Evolutionary conservation across 2,888 invertebrate genomes (phyloP), one percentile per base, ranked within the genome.

Genomic region (Nemotelus nigrinus): DNA sequence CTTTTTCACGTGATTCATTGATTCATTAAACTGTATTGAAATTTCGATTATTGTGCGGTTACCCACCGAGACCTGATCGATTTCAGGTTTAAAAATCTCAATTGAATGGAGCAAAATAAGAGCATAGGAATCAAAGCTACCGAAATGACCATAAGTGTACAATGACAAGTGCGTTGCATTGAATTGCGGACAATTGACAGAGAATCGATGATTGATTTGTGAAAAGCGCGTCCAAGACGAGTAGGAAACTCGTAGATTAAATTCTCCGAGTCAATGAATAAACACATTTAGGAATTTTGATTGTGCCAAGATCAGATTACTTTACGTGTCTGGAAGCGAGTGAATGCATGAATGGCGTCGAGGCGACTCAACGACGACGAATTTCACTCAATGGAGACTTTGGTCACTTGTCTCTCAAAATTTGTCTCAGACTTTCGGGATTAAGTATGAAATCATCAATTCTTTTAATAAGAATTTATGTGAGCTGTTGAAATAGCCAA

Each of bases 11-110:
- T 47, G 70, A 70, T 70, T 60, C 74, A 63, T 74, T 74, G 74
- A 74, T 74, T 74, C 74, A 74, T 74, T 74, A 74, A 70, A 74
- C 63, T 74, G 74, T 74, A 74, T 74, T 74, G 74, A 74, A 63
- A 74, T 25, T 39, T 48, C 48, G 63, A 74, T 60, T 63, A 74
- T 74, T 74, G 74, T 74, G 47, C 60, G 45, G 60, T 60, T 74
- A 55, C 55, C 55, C 53, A 70, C 55, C 43, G 53, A 55, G 55
- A 41, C 47, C 7, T 10, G 25, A 43, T 70, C 70, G 44, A 70
- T 70, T 43, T 25, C 25, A 25, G 25, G 70, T 44, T 5, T 70
- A 41, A 5, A 70, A 70, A 55, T 3, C 70, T 53, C 55, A 70
- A 70, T 44, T 70, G 70, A 70, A 70, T 47, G 63, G 60, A 47